Conservation (phyloP, 2,888 invertebrate genomes). For the Mesochorus sp. region DNA sequence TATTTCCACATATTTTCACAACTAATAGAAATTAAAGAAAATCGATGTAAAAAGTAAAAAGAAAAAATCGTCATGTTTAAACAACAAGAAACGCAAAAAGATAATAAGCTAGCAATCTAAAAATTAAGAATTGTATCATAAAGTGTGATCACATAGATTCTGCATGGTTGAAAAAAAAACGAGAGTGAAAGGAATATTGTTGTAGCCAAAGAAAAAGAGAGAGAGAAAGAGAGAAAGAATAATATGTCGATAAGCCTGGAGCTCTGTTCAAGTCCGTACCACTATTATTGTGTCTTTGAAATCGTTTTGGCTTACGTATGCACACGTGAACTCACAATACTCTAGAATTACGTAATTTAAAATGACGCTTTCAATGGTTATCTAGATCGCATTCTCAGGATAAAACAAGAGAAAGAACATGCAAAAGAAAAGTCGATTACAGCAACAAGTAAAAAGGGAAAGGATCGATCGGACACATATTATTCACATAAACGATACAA, state of each 20-base stretch:
- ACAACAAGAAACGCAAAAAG: too few species aligned
- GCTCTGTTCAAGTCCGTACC: conserved; percentile 17
- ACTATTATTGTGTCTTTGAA: conserved; percentile 48
- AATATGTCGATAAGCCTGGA: conserved; percentile 39
- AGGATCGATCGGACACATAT: conserved; percentile 29
- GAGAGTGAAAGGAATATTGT: conserved; percentile 54
- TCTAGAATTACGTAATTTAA: conserved; percentile 47
- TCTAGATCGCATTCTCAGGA: conserved; percentile 19
- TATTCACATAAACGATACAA: neutral
- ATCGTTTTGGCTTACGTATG: conserved; percentile 22
- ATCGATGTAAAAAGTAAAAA: too few species aligned
- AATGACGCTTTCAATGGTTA: conserved; percentile 34
- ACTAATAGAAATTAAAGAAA: too few species aligned
- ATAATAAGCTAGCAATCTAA: too few species aligned
- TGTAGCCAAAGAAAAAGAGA: conserved; percentile 19
- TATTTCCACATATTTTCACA: too few species aligned
- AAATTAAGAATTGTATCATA: too few species aligned
- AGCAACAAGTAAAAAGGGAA: conserved; percentile 37
- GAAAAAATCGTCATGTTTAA: too few species aligned
- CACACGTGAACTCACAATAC: neutral
- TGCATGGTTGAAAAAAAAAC: neutral
- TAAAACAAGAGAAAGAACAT: neutral
- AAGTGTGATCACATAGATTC: neutral
- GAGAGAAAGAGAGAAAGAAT: neutral
- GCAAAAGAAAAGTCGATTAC: conserved; percentile 5